Evolutionary conservation across 2,797 vertebrate genomes (phyloP), one percentile per base, ranked within the genome.

Genomic region (Luscinia luscinia): DNA sequence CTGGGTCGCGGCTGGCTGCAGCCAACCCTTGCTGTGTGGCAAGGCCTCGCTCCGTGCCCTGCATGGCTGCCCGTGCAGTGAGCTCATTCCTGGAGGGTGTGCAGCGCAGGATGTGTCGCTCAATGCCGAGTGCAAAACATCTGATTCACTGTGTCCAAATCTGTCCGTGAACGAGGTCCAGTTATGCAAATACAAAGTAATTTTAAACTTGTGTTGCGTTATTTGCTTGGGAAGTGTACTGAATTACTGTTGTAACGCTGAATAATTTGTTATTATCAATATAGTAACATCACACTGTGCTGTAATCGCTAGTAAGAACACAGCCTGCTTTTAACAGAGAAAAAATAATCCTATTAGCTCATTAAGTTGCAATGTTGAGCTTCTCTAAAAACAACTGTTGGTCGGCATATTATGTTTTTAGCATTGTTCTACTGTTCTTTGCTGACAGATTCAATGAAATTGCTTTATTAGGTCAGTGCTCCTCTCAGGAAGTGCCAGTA

Each of bases 31-130:
- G 26, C 9, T 61, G 5, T 79, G 11, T 73, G 46, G 43, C 16
- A 46, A 15, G 0, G 20, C 30, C 34, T 69, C 7, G 1, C 27
- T 32, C 49, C 49, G 0, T 64, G 13, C 17, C 0, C 0, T 9
- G 3, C 2, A 2, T 30, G 3, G 2, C 48, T 62, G 28, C 36
- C 23, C 61, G 9, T 48, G 91, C 26, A 7, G 1, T n/a, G 40
- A 79, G 51, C 84, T 75, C 8, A 9, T 63, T 66, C 41, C 67
- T 80, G 84, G 48, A 24, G 30, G 61, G 0, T 58, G 68, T 52
- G 36, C 32, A 16, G 28, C 49, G 41, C 61, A 12, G 36, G 52
- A 45, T 59, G 1, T 0, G 0, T 32, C 34, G 66, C 58, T 45
- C 38, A 54, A 11, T 17, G 36, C 43, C 0, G 20, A 64, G 15